Evolutionary conservation across 2,113 vertebrate species (phyloP).

Genomic region (Tragelaphus imberbis): DNA sequence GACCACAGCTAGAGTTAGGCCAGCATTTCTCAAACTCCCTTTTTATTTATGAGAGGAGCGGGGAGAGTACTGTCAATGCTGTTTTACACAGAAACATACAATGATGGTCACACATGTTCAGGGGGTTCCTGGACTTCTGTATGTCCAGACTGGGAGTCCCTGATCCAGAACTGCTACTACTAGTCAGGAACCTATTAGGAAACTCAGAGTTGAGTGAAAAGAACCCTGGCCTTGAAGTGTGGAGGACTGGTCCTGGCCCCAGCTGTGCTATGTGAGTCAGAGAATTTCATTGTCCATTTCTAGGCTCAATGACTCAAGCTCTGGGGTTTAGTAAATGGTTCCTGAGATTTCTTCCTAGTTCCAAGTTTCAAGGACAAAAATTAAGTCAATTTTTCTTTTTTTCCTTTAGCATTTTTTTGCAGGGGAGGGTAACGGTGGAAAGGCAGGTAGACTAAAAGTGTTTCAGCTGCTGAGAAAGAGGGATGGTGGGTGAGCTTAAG

Average conservation of each 20-base stretch:
- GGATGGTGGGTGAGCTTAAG: neutral
- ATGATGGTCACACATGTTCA: neutral
- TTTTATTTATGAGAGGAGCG: neutral
- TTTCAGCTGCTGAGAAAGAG: neutral
- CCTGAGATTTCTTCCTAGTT: neutral
- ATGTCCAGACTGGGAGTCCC: neutral
- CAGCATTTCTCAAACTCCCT: neutral
- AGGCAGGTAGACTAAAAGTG: neutral
- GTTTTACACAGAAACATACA: neutral
- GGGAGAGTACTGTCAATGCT: neutral
- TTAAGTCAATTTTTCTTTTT: neutral
- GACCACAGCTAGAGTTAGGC: neutral
- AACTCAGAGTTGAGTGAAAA: neutral
- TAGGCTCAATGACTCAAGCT: neutral
- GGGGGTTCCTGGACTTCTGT: neutral
- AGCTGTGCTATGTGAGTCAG: neutral
- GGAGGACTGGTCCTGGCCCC: neutral
- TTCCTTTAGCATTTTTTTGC: neutral
- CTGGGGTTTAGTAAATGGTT: neutral
- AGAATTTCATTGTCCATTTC: neutral
- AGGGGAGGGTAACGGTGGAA: neutral
- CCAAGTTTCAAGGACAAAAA: neutral
- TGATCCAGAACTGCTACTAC: neutral
- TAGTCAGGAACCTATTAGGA: neutral
- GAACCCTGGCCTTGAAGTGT: neutral